Percentiles rank a stretch among this genome's conserved stretches.
Conservation (phyloP, 2,797 vertebrate genomes). For the Semotilus atromaculatus region DNA sequence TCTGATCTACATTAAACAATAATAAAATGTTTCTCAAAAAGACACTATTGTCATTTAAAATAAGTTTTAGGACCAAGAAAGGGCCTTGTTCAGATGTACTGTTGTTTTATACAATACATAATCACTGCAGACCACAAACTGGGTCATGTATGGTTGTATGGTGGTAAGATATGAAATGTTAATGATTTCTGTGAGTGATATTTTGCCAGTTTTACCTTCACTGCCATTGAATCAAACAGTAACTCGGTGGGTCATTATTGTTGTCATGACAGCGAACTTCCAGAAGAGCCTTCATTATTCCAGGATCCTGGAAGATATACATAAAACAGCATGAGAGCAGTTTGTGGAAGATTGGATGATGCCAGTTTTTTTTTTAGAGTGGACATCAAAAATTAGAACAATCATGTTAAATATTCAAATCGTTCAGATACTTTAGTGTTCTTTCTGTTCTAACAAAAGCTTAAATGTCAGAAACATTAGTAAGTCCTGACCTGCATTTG, state of each 20-base stretch:
- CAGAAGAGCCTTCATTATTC: background rate
- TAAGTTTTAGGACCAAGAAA: constrained; percentile 6
- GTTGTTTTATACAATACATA: background rate
- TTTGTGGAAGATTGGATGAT: background rate
- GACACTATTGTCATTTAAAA: constrained; percentile 11
- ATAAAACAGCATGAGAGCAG: background rate
- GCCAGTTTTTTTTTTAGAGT: background rate
- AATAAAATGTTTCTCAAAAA: constrained; percentile 11
- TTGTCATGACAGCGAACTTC: background rate
- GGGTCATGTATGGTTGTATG: background rate
- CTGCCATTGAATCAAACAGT: background rate
- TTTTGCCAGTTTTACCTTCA: constrained; percentile 7
- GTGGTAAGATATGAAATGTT: background rate
- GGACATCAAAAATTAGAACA: background rate
- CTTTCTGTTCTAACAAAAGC: background rate
- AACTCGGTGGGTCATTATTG: background rate
- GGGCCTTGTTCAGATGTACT: constrained; percentile 19
- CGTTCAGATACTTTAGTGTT: background rate
- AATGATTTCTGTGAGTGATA: background rate
- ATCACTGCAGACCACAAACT: constrained; percentile 12
- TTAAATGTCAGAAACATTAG: background rate
- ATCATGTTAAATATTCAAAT: background rate
- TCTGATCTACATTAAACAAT: constrained; percentile 17
- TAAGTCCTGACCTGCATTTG: background rate
- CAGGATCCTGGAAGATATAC: background rate